Conservation (phyloP, 2,113 vertebrate genomes). For the Chloropsis cyanopogon region DNA sequence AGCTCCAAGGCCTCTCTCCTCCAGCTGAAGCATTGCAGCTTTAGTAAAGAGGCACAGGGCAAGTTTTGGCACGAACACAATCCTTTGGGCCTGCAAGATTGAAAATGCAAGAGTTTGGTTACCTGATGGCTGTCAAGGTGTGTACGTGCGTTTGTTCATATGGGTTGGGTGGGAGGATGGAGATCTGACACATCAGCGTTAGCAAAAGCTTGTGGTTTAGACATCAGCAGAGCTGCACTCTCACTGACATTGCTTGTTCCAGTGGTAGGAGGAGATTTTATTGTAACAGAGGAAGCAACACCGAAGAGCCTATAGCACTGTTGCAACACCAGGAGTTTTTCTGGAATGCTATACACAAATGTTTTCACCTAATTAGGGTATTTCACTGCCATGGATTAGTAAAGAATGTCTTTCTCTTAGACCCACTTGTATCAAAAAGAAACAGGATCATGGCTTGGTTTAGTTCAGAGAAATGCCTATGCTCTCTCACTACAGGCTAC, state of each 20-base stretch:
- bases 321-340: neutral
- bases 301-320: rapidly evolving
- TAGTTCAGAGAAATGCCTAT: neutral
- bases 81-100: neutral
- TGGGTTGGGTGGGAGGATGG: neutral
- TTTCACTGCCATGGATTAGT: neutral
- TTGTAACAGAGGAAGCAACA: neutral
- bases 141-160: neutral
- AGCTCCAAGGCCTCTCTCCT: neutral
- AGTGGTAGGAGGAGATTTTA: neutral
- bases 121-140: neutral
- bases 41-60: neutral
- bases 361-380: neutral
- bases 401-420: neutral
- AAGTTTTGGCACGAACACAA: neutral
- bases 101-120: neutral
- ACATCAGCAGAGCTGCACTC: neutral
- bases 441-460: neutral
- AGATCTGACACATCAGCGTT: neutral
- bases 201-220: neutral
- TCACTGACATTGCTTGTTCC: neutral
- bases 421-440: rapidly evolving
- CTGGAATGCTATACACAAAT: neutral
- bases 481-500: neutral
- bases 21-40: neutral